These are phyloP conservation scores for Melanostigma gelatinosum DNA, from an alignment of 2,113 vertebrate species.

Conservation along the genomic window DNA sequence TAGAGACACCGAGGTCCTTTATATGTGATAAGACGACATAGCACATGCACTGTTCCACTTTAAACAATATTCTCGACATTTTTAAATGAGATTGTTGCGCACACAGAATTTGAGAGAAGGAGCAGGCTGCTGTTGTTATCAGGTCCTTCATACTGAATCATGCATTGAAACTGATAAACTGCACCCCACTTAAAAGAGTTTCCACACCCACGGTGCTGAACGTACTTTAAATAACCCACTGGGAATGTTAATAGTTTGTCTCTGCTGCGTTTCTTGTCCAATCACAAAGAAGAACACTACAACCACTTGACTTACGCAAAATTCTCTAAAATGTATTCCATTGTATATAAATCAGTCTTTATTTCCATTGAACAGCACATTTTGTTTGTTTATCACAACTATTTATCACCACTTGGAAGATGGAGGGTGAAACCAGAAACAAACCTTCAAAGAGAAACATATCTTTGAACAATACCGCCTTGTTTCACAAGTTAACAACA, in stretches of 20 bases:
- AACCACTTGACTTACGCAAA: constrained; percentile 29
- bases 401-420: constrained; percentile 74
- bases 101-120: constrained; percentile 16
- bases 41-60: constrained; percentile 33
- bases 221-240: constrained; percentile 65
- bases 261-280: constrained; percentile 20
- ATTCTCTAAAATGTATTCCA: constrained; percentile 72
- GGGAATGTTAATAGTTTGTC: constrained; percentile 66
- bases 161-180: constrained; percentile 58
- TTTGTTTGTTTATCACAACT: constrained; percentile 62
- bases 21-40: constrained; percentile 35
- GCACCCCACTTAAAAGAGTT: constrained; percentile 61
- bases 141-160: constrained; percentile 57
- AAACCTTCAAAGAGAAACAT: constrained; percentile 65
- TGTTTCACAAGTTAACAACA: constrained; percentile 75
- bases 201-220: constrained; percentile 50
- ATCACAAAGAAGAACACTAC: constrained; percentile 42
- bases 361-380: constrained; percentile 70
- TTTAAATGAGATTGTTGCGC: constrained; percentile 18
- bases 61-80: constrained; percentile 27
- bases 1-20: constrained; percentile 24
- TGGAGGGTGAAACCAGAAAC: constrained; percentile 60
- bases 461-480: constrained; percentile 69
- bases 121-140: constrained; percentile 42
- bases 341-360: constrained; percentile 77